Conservation (phyloP, 1,140 invertebrate species). For the Eupeodes corollae region DNA sequence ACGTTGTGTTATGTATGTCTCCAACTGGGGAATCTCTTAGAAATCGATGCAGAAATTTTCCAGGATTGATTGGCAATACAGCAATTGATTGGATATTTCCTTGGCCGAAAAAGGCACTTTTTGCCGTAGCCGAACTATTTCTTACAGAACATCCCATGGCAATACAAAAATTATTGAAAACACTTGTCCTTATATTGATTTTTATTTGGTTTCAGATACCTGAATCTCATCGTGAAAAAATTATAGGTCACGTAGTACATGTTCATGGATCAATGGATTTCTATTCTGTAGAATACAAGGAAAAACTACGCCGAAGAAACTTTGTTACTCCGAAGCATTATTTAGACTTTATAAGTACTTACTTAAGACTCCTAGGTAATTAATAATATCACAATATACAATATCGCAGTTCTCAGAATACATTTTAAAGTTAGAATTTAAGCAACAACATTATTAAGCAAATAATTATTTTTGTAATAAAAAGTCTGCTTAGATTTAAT, state of each 20-base stretch:
- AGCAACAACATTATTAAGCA: too few relatives aligned
- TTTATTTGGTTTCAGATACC: constrained; percentile 41
- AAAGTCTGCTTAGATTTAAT: too few relatives aligned
- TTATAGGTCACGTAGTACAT: constrained; percentile 73
- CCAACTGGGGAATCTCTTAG: constrained; percentile 70
- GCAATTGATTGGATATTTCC: constrained; percentile 89
- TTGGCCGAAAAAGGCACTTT: constrained; percentile 80
- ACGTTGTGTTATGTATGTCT: constrained; percentile 82
- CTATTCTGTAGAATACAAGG: constrained; percentile 60
- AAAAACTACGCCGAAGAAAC: constrained; percentile 61
- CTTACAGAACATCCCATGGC: constrained; percentile 44
- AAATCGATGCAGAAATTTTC: constrained; percentile 76
- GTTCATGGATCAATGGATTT: constrained; percentile 61
- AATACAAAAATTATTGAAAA: background rate
- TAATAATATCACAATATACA: background rate
- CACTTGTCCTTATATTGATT: background rate
- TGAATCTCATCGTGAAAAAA: constrained; percentile 48
- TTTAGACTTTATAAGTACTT: constrained; percentile 71
- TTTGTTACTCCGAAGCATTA: constrained; percentile 86
- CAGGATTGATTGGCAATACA: constrained; percentile 82
- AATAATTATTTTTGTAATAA: too few relatives aligned
- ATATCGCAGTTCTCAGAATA: too few relatives aligned
- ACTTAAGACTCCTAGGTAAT: constrained; percentile 60
- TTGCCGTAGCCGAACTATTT: constrained; percentile 72
- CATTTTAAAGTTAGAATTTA: too few relatives aligned